A percentile compares a stretch with the other conserved stretches of the same genome.
These are phyloP conservation scores for Manduca sexta DNA, from an alignment of 1,140 invertebrate genomes.

Conservation along the genomic window DNA sequence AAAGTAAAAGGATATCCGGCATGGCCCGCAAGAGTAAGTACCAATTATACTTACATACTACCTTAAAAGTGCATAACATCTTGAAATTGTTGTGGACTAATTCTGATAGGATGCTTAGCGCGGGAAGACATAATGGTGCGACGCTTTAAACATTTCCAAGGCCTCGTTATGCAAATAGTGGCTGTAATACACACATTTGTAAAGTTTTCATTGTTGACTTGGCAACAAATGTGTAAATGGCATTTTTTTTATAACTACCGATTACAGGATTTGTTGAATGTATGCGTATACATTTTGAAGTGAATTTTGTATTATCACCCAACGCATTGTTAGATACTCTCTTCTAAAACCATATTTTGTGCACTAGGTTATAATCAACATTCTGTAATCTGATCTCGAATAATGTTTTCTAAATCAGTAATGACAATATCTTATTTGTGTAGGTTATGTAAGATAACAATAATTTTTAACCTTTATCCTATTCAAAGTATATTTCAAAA, in stretches of 20 bases:
- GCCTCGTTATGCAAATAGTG: conserved; percentile 12
- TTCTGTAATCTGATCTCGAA: too few species aligned
- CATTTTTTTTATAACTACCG: too few species aligned
- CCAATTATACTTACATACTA: background rate
- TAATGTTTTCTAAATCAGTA: too few species aligned
- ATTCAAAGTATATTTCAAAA: too few species aligned
- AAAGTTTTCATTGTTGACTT: conserved; percentile 7
- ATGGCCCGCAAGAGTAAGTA: conserved; percentile 92
- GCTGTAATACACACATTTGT: conserved; percentile 6
- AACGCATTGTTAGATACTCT: too few species aligned
- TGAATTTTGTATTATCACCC: background rate
- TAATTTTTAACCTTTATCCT: too few species aligned
- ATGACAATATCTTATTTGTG: too few species aligned
- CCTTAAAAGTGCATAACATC: background rate
- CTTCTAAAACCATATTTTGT: too few species aligned
- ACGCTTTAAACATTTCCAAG: conserved; percentile 14
- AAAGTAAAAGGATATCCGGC: conserved; percentile 97
- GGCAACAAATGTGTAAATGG: conserved; percentile 1
- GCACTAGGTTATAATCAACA: too few species aligned
- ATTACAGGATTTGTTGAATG: too few species aligned
- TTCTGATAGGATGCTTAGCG: conserved; percentile 13
- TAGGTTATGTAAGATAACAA: too few species aligned
- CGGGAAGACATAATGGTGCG: conserved; percentile 26
- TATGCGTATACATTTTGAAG: background rate
- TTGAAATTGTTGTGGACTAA: background rate